Conservation (phyloP, 1,140 invertebrate species). For the Eupristina koningsbergeri region DNA sequence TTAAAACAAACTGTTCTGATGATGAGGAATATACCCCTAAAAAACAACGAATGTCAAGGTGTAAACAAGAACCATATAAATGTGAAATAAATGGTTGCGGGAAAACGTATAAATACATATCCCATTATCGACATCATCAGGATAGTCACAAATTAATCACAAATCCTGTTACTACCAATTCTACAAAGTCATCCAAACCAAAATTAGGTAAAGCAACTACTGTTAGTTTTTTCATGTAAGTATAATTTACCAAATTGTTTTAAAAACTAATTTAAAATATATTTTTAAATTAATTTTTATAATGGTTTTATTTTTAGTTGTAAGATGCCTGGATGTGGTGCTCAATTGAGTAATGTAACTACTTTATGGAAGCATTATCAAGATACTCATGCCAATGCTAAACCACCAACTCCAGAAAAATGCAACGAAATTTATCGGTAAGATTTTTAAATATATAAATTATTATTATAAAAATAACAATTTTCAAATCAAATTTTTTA, state of each 20-base stretch:
- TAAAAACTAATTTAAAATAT: background rate
- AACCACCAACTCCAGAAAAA: constrained; percentile 63
- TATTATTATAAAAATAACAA: background rate
- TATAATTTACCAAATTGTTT: constrained; percentile 14
- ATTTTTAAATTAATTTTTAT: constrained; percentile 33
- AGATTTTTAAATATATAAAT: constrained; percentile 33
- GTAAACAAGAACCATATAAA: constrained; percentile 69
- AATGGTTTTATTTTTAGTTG: constrained; percentile 57
- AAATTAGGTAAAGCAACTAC: constrained; percentile 68
- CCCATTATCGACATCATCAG: constrained; percentile 71
- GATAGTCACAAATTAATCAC: constrained; percentile 68
- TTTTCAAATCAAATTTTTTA: background rate
- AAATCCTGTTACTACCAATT: constrained; percentile 59
- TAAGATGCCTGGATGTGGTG: constrained; percentile 70
- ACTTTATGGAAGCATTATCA: constrained; percentile 71
- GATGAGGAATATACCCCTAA: constrained; percentile 72
- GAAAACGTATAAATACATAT: constrained; percentile 72
- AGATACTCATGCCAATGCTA: constrained; percentile 70
- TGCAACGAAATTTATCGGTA: constrained; percentile 67
- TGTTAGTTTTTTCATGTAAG: constrained; percentile 71
- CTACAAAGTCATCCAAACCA: constrained; percentile 57
- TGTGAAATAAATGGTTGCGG: constrained; percentile 68
- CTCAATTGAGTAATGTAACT: constrained; percentile 67
- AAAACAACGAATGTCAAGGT: constrained; percentile 71
- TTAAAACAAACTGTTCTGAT: constrained; percentile 64